Conservation (phyloP, 1,140 invertebrate species). For the Metopolophium dirhodum region DNA sequence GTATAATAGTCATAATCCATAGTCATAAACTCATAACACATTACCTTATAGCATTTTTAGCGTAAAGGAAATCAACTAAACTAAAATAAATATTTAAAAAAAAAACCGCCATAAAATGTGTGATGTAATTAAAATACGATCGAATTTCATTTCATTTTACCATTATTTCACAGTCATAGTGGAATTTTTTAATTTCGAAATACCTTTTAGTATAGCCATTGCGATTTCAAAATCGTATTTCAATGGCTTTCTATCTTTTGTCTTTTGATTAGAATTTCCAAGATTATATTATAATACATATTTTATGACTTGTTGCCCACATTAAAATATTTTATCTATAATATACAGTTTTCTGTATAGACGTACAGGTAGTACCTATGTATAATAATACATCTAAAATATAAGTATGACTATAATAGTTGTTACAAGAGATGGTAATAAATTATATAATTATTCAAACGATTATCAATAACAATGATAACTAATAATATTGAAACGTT, state of each 20-base stretch:
- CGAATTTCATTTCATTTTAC: background rate
- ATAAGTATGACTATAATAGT: too few species aligned
- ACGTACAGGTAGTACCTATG: too few species aligned
- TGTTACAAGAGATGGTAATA: too few species aligned
- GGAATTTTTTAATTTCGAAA: constrained; percentile 3
- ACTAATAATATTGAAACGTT: too few species aligned
- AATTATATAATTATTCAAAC: too few species aligned
- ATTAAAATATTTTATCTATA: background rate
- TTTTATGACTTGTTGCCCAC: background rate
- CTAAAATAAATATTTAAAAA: background rate
- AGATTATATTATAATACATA: background rate
- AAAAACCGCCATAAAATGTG: background rate
- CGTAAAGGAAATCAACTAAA: background rate
- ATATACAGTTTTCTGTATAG: background rate
- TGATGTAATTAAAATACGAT: background rate
- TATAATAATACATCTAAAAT: too few species aligned
- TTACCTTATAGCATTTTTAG: background rate
- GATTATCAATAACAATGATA: too few species aligned
- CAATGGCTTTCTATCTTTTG: background rate
- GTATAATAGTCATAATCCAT: too few species aligned
- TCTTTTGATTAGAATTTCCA: background rate
- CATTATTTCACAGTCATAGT: background rate
- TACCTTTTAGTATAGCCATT: background rate
- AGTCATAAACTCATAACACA: too few species aligned
- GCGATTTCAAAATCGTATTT: background rate